phyloP scores from a whole-genome alignment of 2,888 invertebrate species.

The Microctonus aethiopoides region DNA sequence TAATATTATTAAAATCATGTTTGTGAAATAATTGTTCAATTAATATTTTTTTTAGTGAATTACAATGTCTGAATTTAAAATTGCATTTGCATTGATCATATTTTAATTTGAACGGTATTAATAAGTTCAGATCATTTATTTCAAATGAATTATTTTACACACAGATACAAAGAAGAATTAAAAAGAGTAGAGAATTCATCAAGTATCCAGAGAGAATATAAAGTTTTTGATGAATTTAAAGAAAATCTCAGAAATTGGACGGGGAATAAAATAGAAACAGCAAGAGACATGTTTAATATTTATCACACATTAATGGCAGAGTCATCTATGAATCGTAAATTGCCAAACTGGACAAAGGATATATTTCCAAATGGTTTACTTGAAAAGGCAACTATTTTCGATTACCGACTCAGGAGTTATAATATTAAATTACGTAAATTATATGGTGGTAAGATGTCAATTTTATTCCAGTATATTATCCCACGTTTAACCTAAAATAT shows the following conservation, averaged over 20 bases:
- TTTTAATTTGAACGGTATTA: too few species aligned
- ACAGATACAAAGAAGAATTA: neutral
- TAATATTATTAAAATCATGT: too few species aligned
- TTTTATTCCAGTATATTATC: neutral
- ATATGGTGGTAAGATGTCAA: conserved; percentile 34
- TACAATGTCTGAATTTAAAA: too few species aligned
- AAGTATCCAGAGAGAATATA: conserved; percentile 3
- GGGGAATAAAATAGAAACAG: conserved; percentile 16
- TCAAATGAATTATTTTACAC: neutral
- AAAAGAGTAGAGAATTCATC: neutral
- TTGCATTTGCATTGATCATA: too few species aligned
- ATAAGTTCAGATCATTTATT: too few species aligned
- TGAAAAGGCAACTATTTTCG: conserved; percentile 24
- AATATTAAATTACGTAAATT: conserved; percentile 29
- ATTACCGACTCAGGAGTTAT: conserved; percentile 30
- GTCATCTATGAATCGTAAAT: conserved; percentile 17
- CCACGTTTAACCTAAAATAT: too few species aligned
- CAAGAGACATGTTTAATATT: conserved; percentile 27
- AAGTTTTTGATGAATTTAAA: neutral
- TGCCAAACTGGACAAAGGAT: conserved; percentile 32
- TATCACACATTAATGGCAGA: conserved; percentile 31
- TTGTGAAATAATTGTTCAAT: too few species aligned
- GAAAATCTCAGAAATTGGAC: conserved; percentile 19
- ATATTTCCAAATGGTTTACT: conserved; percentile 37
- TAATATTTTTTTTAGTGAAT: too few species aligned